Conservation (phyloP, 64 coral and sea anemone genomes). For the Catalaphyllia jardinei region DNA sequence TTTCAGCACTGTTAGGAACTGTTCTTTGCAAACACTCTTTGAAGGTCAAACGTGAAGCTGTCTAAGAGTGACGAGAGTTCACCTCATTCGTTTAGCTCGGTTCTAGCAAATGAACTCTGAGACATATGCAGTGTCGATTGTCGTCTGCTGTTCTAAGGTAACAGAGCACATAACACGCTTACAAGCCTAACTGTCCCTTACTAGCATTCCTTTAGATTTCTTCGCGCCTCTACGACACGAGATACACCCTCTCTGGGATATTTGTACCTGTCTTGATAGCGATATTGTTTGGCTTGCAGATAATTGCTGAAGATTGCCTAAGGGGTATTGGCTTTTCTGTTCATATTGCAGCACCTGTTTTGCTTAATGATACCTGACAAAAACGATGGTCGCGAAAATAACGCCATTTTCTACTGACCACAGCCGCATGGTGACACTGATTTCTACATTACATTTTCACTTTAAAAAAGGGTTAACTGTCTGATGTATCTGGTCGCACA, state of each 20-base stretch:
- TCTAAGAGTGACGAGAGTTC: neutral
- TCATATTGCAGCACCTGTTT: neutral
- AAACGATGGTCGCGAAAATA: neutral
- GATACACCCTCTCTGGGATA: neutral
- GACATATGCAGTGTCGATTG: neutral
- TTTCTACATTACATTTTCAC: neutral
- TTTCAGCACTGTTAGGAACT: neutral
- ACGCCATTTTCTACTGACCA: neutral
- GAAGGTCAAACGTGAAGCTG: neutral
- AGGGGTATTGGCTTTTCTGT: neutral
- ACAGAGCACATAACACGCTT: neutral
- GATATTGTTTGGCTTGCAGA: neutral
- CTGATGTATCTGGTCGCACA: too few relatives aligned
- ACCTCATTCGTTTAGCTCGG: neutral
- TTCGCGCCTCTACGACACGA: neutral
- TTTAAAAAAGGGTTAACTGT: too few relatives aligned
- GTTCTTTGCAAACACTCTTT: neutral
- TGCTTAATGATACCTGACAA: neutral
- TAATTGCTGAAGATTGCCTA: slow-evolving; percentile 8
- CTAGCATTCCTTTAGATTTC: neutral
- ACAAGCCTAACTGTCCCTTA: neutral
- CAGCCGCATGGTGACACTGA: neutral
- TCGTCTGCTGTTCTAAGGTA: neutral
- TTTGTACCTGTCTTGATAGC: neutral
- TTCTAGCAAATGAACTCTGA: neutral